Base-by-base conservation (phyloP, 2,113 vertebrate species). In the Phaethornis superciliosus region DNA sequence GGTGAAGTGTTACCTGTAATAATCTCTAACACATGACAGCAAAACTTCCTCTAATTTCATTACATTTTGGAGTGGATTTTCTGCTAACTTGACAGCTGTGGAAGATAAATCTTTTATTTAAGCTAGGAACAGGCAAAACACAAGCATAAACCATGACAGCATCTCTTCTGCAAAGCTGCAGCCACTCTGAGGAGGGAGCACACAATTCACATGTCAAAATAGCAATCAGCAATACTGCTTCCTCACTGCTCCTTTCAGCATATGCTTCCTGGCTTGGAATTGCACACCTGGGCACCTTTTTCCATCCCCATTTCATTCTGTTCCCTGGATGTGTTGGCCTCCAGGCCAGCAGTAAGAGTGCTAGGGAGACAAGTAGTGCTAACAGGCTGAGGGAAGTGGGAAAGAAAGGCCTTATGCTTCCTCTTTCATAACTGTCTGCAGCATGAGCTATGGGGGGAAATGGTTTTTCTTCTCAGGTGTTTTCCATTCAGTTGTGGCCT, bases 231-330 rank as follows among this genome's bases (percentile, higher is more conserved):
- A 13, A 30, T 65, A 46, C 27, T 72, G 35, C 22, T 44, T 26
- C 19, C 47, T 30, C 47, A 7, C 62, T 52, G 5, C 26, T 37
- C 10, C 67, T 65, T 64, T 54, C 35, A 46, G 59, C n/a, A 40
- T 20, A 28, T 0, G 0, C 26, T 75, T 79, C 33, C 23, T 32
- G 9, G 9, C 22, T 37, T 1, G 23, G 33, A 79, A 46, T 4
- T 28, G 52, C 18, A n/a, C 10, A 56, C 4, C 4, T 2, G 1
- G 6, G 21, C 6, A 13, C 12, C 8, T 30, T 93, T n/a, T 22
- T 76, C 35, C 8, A 58, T 18, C 8, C 6, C 22, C 9, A 2
- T 58, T 77, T 67, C 47, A 42, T 84, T 63, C 70, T 72, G 0
- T 26, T 56, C 5, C 17, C 46, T 51, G 42, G 24, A 54, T 74